phyloP scores from a whole-genome alignment of 92 coral and sea anemone genomes.

The Zoanthus solanderi region DNA sequence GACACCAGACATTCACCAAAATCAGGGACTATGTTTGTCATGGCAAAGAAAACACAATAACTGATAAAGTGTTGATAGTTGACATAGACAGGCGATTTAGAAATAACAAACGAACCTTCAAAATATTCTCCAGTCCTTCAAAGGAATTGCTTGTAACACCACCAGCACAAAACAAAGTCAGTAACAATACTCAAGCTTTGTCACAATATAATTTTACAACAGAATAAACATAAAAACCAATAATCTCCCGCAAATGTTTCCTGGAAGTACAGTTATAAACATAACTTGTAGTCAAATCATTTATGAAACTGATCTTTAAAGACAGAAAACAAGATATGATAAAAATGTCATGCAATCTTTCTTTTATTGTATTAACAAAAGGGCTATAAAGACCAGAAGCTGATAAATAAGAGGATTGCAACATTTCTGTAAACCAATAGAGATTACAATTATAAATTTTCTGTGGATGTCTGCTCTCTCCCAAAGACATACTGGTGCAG shows the following conservation, averaged over 20 bases:
- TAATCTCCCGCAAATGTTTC: background rate
- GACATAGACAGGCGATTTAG: conserved; percentile 8
- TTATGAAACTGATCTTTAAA: background rate
- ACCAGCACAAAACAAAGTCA: background rate
- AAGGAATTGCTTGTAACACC: background rate
- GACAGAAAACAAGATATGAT: background rate
- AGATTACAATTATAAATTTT: no score
- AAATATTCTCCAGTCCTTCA: background rate
- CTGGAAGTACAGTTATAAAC: background rate
- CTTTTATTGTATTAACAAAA: no score
- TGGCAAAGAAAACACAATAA: background rate
- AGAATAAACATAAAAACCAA: background rate
- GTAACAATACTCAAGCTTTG: background rate
- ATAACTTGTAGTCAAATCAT: background rate
- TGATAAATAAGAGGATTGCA: no score
- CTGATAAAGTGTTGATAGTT: conserved; percentile 1
- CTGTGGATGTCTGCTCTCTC: no score
- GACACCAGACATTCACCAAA: background rate
- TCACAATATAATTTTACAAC: background rate
- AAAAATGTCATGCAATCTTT: background rate
- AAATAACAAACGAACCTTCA: conserved; percentile 30
- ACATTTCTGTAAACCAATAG: no score
- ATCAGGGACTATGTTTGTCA: background rate
- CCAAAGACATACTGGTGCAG: no score
- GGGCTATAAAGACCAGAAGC: no score